These are phyloP conservation scores for Rotaria sp. DNA, from an alignment of 2,888 invertebrate species.

Conservation along the genomic window DNA sequence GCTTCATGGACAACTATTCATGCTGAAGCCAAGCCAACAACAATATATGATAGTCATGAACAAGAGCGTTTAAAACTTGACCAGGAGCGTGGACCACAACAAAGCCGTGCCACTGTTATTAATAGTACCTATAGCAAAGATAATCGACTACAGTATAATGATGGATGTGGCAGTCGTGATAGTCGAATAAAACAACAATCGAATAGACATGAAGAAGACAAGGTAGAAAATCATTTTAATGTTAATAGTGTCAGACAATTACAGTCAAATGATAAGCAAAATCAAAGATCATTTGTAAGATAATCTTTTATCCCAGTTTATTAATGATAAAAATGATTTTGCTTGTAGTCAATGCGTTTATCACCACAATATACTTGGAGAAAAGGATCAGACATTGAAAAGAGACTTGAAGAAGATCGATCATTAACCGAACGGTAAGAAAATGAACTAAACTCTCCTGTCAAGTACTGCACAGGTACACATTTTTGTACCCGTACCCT, in stretches of 20 bases:
- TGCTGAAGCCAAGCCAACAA: no score
- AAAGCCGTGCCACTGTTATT: not conserved
- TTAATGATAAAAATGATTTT: no score
- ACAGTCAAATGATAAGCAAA: not conserved
- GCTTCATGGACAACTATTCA: no score
- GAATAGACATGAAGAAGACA: not conserved
- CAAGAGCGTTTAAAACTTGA: no score
- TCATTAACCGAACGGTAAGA: not conserved
- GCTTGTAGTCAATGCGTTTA: not conserved
- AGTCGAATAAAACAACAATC: no score
- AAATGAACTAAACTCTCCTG: not conserved
- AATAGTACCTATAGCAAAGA: not conserved
- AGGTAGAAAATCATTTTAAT: not conserved
- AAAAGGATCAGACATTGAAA: not conserved
- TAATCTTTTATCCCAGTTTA: no score
- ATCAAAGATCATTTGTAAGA: not conserved
- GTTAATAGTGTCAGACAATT: not conserved
- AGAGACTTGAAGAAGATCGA: not conserved
- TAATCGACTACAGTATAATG: no score
- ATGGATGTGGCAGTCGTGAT: no score
- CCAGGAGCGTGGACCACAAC: no score
- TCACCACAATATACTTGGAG: not conserved
- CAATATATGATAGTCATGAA: no score
- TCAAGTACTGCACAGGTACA: no score
- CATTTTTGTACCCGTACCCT: no score